A percentile compares a stretch with the other conserved stretches of the same genome.
These are phyloP conservation scores for Centrocercus urophasianus DNA, from an alignment of 2,113 vertebrate genomes.

Conservation along the genomic window DNA sequence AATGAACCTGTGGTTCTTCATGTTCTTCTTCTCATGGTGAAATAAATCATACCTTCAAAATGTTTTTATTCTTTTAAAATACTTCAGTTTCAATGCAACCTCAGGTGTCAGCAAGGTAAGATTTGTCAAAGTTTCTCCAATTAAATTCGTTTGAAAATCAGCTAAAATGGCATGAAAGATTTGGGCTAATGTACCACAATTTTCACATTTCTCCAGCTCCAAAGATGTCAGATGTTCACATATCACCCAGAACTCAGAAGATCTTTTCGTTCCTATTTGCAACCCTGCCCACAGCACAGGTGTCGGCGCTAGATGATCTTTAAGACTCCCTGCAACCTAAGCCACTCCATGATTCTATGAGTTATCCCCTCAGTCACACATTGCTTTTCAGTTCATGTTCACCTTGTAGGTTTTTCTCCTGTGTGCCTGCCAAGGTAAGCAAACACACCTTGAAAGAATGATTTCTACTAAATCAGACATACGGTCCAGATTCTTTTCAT, in stretches of 20 bases:
- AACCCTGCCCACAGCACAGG: too few relatives aligned
- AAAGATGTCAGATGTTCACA: not conserved
- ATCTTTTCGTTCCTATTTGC: not conserved
- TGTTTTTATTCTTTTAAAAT: not conserved
- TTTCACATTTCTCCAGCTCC: not conserved
- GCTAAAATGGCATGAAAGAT: not conserved
- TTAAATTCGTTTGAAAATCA: not conserved
- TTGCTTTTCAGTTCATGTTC: not conserved
- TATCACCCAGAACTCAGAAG: not conserved
- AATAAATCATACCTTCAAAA: not conserved
- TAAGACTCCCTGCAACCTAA: too few relatives aligned
- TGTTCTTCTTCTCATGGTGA: fast-evolving
- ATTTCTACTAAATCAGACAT: slow-evolving; percentile 40
- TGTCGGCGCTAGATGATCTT: too few relatives aligned
- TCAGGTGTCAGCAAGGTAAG: not conserved
- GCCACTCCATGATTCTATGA: too few relatives aligned
- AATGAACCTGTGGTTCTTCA: too few relatives aligned
- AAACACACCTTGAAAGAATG: slow-evolving; percentile 17
- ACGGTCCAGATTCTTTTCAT: not conserved
- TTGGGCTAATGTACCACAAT: not conserved
- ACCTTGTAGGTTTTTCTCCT: not conserved
- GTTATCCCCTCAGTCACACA: fast-evolving
- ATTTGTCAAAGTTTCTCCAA: not conserved
- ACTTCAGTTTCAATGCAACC: fast-evolving
- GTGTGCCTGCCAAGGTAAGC: slow-evolving; percentile 1